These are phyloP conservation scores for Athene cunicularia DNA, from an alignment of 2,113 vertebrate species.

Conservation along the genomic window DNA sequence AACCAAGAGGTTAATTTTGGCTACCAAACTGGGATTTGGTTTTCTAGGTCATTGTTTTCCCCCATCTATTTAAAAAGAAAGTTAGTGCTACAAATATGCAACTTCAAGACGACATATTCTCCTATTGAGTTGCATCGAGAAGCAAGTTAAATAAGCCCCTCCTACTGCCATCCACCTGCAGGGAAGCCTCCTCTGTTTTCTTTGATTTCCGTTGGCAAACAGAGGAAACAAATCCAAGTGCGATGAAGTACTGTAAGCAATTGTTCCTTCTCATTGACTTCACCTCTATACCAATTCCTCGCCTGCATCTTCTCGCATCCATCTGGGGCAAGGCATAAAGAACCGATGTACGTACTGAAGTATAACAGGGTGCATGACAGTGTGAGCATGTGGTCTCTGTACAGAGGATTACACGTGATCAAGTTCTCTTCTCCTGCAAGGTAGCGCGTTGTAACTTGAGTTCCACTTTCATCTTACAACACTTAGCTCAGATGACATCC, in stretches of 20 bases:
- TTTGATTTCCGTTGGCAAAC: slow-evolving; percentile 73
- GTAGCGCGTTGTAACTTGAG: slow-evolving; percentile 64
- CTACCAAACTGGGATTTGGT: slow-evolving; percentile 86
- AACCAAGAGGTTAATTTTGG: slow-evolving; percentile 82
- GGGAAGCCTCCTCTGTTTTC: slow-evolving; percentile 63
- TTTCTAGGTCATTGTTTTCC: slow-evolving; percentile 82
- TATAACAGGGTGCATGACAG: slow-evolving; percentile 75
- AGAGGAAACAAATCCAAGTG: slow-evolving; percentile 66
- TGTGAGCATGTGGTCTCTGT: slow-evolving; percentile 73
- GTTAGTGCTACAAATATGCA: slow-evolving; percentile 85
- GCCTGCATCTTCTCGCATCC: slow-evolving; percentile 73
- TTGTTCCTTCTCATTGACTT: slow-evolving; percentile 68
- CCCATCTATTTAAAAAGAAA: slow-evolving; percentile 78
- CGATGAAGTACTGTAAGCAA: slow-evolving; percentile 58
- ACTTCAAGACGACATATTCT: slow-evolving; percentile 73
- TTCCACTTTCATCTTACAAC: slow-evolving; percentile 68
- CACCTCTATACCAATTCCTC: slow-evolving; percentile 45
- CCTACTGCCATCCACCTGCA: slow-evolving; percentile 70
- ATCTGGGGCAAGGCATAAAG: slow-evolving; percentile 81
- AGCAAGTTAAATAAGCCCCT: slow-evolving; percentile 79
- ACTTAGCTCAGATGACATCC: slow-evolving; percentile 60
- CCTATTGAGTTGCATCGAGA: slow-evolving; percentile 76
- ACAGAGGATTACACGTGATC: slow-evolving; percentile 74
- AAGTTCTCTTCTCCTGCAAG: slow-evolving; percentile 75
- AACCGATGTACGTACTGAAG: slow-evolving; percentile 69